Base-by-base conservation (phyloP, 1,140 invertebrate genomes). In the Halictus rubicundus region DNA sequence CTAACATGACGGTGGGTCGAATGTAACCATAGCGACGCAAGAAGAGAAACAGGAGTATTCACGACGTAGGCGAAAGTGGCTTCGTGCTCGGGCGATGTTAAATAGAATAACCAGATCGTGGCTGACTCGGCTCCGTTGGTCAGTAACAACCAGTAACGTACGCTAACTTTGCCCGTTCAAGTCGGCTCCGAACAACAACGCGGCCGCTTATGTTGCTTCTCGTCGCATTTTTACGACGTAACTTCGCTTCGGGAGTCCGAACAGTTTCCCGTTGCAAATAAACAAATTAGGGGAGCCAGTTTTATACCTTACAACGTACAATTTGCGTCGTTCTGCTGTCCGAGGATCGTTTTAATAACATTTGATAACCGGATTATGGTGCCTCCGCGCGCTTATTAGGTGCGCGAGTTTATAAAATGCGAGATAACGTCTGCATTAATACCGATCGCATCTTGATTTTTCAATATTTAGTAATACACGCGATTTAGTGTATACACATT, bases 91-190 rank as follows among this genome's bases (percentile, higher is more conserved):
- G 68, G 52, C 70, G 78, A 85, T 72, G 83, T 85, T 85, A 85
- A 85, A 84, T 85, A 85, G 83, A 85, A 85, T 85, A 85, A 85
- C 83, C 83, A 85, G 83, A 84, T 85, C 83, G 82, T 81, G 78
- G 78, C 72, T 68, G 72, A 69, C 80, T 84, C 25, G 78, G 75
- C 64, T 81, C 42, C 72, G 52, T 69, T 72, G 83, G 39, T 59
- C 68, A 64, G 78, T 54, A 69, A 72, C 78, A 52, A 69, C 68
- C 78, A 81, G 83, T 84, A 80, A 84, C 78, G 83, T 84, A 76
- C 63, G 64, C 70, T 65, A 68, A 84, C 63, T 77, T 70, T 37
- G 39, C 59, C 21, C 59, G 46, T 54, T 69, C 66, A 66, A 78
- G 73, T 60, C 59, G 14, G 54, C 52, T 70, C 46, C 60, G 61